A percentile compares a stretch with the other conserved stretches of the same genome.
Conservation (phyloP, 2,797 vertebrate genomes). For the Sparidentex hasta region DNA sequence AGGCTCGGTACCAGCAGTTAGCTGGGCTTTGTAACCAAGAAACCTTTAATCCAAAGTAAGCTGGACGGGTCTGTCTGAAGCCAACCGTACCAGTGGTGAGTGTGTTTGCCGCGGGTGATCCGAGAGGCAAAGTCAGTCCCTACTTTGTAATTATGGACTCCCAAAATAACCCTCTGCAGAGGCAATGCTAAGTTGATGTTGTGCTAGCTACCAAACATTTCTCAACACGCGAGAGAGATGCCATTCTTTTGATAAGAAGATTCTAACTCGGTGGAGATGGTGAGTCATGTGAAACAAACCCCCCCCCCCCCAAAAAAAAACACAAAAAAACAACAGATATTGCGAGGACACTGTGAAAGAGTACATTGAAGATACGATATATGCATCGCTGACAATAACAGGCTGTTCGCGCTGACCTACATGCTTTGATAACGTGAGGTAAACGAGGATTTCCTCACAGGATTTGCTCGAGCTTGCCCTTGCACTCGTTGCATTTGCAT, state of each 20-base stretch:
- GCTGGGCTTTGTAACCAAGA: constrained; percentile 9
- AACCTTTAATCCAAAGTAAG: constrained; percentile 8
- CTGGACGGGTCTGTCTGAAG: constrained; percentile 45
- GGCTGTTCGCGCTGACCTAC: constrained; percentile 6
- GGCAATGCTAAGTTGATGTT: constrained; percentile 48
- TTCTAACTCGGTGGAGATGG: background rate
- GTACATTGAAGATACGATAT: constrained; percentile 4
- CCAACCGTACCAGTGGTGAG: constrained; percentile 49
- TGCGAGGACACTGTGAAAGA: background rate
- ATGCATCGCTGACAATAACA: background rate
- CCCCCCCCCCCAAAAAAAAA: too few relatives aligned
- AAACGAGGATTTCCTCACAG: constrained; percentile 62
- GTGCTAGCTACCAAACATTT: constrained; percentile 42
- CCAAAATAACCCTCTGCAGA: constrained; percentile 85
- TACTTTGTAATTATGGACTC: constrained; percentile 90
- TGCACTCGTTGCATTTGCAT: constrained; percentile 47
- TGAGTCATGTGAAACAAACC: background rate
- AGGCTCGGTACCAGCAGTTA: constrained; percentile 8
- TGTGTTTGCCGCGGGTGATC: constrained; percentile 63
- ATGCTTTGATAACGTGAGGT: constrained; percentile 30
- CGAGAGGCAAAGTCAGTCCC: constrained; percentile 69
- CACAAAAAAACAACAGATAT: background rate
- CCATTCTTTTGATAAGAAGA: constrained; percentile 10
- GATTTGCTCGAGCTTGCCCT: constrained; percentile 61
- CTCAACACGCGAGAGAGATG: background rate